These are phyloP conservation scores for Henicopernis longicauda DNA, from an alignment of 2,113 vertebrate species.

Conservation along the genomic window DNA sequence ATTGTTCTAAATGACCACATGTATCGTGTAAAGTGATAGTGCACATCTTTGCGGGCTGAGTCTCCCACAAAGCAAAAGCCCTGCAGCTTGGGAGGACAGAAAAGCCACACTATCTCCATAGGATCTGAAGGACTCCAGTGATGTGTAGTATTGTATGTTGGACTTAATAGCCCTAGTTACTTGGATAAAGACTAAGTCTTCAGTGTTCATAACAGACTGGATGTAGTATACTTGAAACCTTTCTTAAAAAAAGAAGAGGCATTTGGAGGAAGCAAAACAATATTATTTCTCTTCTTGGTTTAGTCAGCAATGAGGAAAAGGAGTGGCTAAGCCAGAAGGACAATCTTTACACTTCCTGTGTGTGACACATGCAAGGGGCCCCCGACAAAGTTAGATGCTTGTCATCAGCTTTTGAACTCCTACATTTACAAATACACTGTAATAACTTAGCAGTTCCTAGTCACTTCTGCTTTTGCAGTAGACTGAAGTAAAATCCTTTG, in stretches of 20 bases:
- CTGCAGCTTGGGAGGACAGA: not conserved
- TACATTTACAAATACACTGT: not conserved
- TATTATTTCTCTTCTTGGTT: not conserved
- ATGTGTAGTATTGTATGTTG: not conserved
- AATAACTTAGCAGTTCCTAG: not conserved
- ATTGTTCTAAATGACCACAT: not conserved
- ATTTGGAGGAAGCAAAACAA: not conserved
- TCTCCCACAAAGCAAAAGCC: not conserved
- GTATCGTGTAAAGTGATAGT: fast-evolving
- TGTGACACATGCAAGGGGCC: not conserved
- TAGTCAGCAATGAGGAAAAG: not conserved
- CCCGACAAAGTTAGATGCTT: not conserved
- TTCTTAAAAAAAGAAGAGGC: not conserved
- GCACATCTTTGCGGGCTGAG: not conserved
- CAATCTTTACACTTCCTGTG: not conserved
- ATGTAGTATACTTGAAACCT: not conserved
- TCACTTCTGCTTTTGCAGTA: not conserved
- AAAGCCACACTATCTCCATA: not conserved
- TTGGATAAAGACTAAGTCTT: not conserved
- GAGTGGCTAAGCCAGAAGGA: not conserved
- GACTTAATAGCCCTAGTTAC: not conserved
- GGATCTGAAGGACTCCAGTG: not conserved
- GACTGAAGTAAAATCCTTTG: not conserved
- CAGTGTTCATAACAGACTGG: not conserved
- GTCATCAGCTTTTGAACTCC: not conserved